A percentile compares a stretch with the other conserved stretches of the same genome.
phyloP scores from a whole-genome alignment of 2,888 invertebrate genomes.

The Caenorhabditis virilis region DNA sequence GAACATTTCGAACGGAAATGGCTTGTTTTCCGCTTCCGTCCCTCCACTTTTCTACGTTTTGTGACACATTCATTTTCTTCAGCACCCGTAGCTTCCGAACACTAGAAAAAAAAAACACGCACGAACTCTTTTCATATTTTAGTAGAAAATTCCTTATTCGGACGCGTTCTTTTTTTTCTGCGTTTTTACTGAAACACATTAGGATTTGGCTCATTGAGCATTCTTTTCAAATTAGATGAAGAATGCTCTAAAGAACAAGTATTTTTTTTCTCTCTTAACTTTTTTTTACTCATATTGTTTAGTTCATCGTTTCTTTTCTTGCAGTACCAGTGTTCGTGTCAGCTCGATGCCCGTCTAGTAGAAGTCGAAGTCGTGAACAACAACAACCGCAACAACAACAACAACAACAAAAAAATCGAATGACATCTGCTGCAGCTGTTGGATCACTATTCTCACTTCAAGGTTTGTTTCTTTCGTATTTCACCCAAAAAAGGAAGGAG shows the following conservation, averaged over 20 bases:
- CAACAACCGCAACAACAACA: slow-evolving; percentile 5
- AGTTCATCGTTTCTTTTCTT: too few species aligned
- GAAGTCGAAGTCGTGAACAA: slow-evolving; percentile 8
- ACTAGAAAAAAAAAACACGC: too few species aligned
- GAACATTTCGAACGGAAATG: too few species aligned
- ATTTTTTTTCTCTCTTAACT: too few species aligned
- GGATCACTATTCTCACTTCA: slow-evolving; percentile 24
- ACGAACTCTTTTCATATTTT: too few species aligned
- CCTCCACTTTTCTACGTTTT: neutral
- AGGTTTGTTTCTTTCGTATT: neutral
- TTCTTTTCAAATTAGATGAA: too few species aligned
- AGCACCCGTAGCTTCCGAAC: too few species aligned
- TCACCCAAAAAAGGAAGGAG: neutral
- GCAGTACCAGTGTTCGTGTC: slow-evolving; percentile 28
- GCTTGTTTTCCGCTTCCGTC: neutral
- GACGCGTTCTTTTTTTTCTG: neutral
- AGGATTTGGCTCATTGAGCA: too few species aligned
- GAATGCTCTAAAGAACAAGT: too few species aligned
- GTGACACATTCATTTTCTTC: neutral
- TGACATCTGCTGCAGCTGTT: slow-evolving; percentile 15
- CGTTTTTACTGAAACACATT: too few species aligned
- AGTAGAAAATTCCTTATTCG: neutral
- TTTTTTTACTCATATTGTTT: too few species aligned
- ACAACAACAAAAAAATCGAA: slow-evolving; percentile 12
- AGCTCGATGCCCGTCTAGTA: slow-evolving; percentile 26